A percentile compares a stretch with the other conserved stretches of the same genome.
Conservation (phyloP, 2,113 vertebrate genomes). For the Merops nubicus region DNA sequence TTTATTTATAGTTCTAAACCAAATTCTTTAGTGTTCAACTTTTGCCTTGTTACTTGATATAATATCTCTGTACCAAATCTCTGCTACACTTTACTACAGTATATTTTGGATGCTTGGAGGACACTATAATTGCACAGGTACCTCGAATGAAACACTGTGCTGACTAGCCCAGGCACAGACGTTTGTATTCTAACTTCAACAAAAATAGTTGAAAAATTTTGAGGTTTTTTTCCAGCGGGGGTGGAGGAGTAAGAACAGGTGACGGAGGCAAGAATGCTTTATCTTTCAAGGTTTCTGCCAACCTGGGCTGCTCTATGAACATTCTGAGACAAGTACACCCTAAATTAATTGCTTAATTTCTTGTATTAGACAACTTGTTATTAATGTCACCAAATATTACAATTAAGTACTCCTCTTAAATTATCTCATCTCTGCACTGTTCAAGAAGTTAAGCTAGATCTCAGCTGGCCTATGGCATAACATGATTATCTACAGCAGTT, state of each 20-base stretch:
- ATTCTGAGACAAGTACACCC: not conserved
- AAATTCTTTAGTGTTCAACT: not conserved
- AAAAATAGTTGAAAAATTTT: not conserved
- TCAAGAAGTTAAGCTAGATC: not conserved
- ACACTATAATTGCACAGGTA: not conserved
- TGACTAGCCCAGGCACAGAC: not conserved
- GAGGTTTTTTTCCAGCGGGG: accelerated
- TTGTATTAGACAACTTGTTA: slow-evolving; percentile 34
- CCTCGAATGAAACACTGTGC: not conserved
- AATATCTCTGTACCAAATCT: not conserved
- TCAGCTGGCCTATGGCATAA: not conserved
- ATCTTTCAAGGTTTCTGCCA: not conserved
- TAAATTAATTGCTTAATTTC: slow-evolving; percentile 51
- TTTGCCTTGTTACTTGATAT: not conserved
- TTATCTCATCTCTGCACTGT: slow-evolving; percentile 4
- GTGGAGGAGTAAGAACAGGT: not conserved
- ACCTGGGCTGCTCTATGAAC: not conserved
- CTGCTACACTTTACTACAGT: not conserved
- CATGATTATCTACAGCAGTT: slow-evolving; percentile 5
- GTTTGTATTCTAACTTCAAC: not conserved
- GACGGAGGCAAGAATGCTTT: not conserved
- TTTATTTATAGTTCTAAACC: not conserved
- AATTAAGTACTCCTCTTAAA: slow-evolving; percentile 62
- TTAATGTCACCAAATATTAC: slow-evolving; percentile 49
- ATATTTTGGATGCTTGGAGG: not conserved